Evolutionary conservation across 2,888 invertebrate species (phyloP), one percentile per base, ranked within the genome.

Genomic region (Molanna angustata): DNA sequence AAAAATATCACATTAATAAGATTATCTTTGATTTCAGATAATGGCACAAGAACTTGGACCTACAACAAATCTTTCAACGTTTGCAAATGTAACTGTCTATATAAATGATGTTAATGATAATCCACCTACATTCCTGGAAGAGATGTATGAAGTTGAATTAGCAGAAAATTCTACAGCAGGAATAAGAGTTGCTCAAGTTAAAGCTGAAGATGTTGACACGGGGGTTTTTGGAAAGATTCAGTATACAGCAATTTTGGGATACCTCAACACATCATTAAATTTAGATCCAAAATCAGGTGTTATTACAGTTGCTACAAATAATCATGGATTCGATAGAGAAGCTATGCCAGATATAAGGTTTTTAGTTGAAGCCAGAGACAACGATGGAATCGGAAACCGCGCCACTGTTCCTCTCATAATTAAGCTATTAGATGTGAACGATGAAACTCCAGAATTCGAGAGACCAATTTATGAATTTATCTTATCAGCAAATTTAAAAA

Each of bases 61-160:
- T 60, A 80, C 83, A 19, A 84, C 85, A 41, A 89, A 89, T 68
- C 74, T 88, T 43, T 85, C 90, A 46, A 81, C 83, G 2, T 80
- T 79, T 44, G 88, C 88, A 4, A 85, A 86, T 57, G 85, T 93
- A 1, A 86, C 85, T 1, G 88, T 94, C 9, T 85, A 88, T 63
- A 72, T 96, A 19, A 84, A 86, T 58, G 94, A 96, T 65, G 78
- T 87, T 6, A 95, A 96, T 65, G 95, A 96, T 67, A 93, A 94
- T 69, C 78, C 86, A 20, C 95, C 95, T 1, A 74, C 83, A 54
- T 95, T 95, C 66, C 73, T 82, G 11, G 81, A 85, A 61, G 71
- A 82, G 32, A 77, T 81, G 1, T 96, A 94, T 67, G 79, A 82
- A 21, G 87, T 84, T 0, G 84, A 85, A 47, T 70, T 95, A 18